Evolutionary conservation across 2,797 vertebrate species (phyloP).

Genomic region (Sebastiscus tertius): DNA sequence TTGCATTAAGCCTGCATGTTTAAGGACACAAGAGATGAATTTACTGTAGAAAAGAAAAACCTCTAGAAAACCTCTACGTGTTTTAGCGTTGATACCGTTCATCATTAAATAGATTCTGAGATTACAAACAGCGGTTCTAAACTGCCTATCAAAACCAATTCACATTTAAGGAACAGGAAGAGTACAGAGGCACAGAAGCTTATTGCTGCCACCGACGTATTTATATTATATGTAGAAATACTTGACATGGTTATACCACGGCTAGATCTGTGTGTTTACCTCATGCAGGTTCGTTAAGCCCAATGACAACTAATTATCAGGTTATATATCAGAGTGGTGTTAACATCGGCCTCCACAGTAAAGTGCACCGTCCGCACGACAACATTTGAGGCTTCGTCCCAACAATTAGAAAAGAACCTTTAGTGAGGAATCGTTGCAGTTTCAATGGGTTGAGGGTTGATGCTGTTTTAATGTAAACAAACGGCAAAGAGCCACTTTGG

Average conservation of each 20-base stretch:
- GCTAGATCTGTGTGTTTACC: not conserved
- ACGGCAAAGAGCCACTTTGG: conserved; percentile 24
- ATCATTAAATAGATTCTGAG: conserved; percentile 46
- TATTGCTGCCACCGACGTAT: conserved; percentile 71
- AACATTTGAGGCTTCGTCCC: conserved; percentile 25
- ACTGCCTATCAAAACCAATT: conserved; percentile 44
- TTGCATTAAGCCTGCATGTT: conserved; percentile 39
- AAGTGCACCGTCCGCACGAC: conserved; percentile 30
- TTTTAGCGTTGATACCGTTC: conserved; percentile 5
- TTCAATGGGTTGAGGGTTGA: not conserved
- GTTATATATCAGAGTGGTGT: not conserved
- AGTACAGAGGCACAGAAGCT: conserved; percentile 70
- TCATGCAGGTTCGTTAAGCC: conserved; percentile 19
- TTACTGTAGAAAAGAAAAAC: conserved; percentile 20
- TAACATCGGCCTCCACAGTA: conserved; percentile 11
- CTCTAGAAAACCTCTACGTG: conserved; percentile 38
- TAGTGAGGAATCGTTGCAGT: conserved; percentile 4
- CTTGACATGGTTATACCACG: conserved; percentile 37
- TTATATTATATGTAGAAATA: conserved; percentile 31
- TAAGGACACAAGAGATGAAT: conserved; percentile 28
- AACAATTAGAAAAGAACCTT: not conserved
- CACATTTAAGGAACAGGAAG: conserved; percentile 66
- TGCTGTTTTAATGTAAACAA: conserved; percentile 48
- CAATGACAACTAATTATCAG: not conserved
- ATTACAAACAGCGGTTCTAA: conserved; percentile 43